Evolutionary conservation across 1,140 invertebrate genomes (phyloP).

Genomic region (Drosophila auraria): DNA sequence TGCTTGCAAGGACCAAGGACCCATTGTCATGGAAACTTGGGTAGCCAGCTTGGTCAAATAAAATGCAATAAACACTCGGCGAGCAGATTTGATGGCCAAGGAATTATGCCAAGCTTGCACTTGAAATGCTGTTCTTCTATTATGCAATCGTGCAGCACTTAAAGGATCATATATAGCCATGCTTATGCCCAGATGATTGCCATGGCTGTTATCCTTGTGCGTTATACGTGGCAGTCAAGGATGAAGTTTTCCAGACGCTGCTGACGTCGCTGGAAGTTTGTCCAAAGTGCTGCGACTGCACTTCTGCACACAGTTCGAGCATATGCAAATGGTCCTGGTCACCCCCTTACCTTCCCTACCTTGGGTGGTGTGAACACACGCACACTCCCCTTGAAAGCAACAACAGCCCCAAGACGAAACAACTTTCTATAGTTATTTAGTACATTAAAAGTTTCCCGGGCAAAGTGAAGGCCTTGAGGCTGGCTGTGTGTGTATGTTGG

Average conservation of each 20-base stretch:
- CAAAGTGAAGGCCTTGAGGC: neutral
- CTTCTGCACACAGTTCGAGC: slow-evolving; percentile 10
- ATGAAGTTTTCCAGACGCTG: slow-evolving; percentile 33
- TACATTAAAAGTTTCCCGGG: slow-evolving; percentile 53
- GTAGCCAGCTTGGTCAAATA: neutral
- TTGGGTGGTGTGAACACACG: neutral
- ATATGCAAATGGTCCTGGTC: slow-evolving; percentile 19
- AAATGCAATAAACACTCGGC: slow-evolving; percentile 32
- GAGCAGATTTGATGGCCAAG: slow-evolving; percentile 32
- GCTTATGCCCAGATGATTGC: slow-evolving; percentile 36
- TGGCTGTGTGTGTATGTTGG: neutral
- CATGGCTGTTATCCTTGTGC: neutral
- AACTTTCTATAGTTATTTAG: slow-evolving; percentile 52
- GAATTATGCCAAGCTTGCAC: slow-evolving; percentile 39
- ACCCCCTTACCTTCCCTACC: neutral
- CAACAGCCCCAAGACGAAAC: slow-evolving; percentile 6
- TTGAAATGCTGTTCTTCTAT: slow-evolving; percentile 13
- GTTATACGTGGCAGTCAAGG: slow-evolving; percentile 12
- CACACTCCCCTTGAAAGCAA: neutral
- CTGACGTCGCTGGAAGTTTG: slow-evolving; percentile 38
- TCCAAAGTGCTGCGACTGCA: slow-evolving; percentile 40
- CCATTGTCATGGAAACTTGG: neutral
- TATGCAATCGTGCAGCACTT: slow-evolving; percentile 36
- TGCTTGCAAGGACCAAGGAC: neutral
- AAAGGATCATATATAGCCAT: slow-evolving; percentile 33